Percentiles rank a stretch among this genome's conserved stretches.
Conservation (phyloP, 2,888 invertebrate genomes). For the Scaptomyza tumidula region DNA sequence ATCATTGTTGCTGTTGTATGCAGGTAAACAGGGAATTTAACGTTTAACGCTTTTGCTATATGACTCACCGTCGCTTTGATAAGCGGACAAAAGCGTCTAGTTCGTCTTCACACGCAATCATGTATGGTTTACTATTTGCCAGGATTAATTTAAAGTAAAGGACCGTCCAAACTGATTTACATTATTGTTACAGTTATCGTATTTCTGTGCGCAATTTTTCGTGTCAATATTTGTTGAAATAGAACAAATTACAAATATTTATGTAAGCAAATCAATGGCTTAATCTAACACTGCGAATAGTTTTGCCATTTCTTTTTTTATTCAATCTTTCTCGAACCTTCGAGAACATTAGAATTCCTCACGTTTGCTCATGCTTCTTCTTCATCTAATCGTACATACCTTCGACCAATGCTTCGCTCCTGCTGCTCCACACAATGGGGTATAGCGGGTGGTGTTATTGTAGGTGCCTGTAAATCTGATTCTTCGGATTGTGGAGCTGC, state of each 20-base stretch:
- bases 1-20: constrained; percentile 1
- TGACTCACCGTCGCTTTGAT: constrained; percentile 72
- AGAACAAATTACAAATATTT: neutral
- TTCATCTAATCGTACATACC: constrained; percentile 62
- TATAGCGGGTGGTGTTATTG: constrained; percentile 62
- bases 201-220: neutral
- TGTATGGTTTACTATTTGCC: constrained; percentile 13
- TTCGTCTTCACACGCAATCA: constrained; percentile 23
- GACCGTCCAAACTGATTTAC: constrained; percentile 5
- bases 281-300: constrained; percentile 5
- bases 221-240: neutral
- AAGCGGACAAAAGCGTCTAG: constrained; percentile 35
- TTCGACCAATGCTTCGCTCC: constrained; percentile 82
- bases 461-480: constrained; percentile 51
- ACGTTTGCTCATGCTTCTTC: neutral
- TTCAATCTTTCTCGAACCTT: constrained; percentile 22
- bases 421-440: constrained; percentile 80
- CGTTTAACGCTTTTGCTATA: constrained; percentile 29
- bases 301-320: constrained; percentile 2
- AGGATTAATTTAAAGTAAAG: constrained; percentile 16
- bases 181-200: neutral
- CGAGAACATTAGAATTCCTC: constrained; percentile 16
- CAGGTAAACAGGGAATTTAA: constrained; percentile 18
- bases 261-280: neutral
- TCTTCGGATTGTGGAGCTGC: constrained; percentile 32